A percentile compares a stretch with the other conserved stretches of the same genome.
phyloP scores from a whole-genome alignment of 2,888 invertebrate species.

The Agrochola macilenta region DNA sequence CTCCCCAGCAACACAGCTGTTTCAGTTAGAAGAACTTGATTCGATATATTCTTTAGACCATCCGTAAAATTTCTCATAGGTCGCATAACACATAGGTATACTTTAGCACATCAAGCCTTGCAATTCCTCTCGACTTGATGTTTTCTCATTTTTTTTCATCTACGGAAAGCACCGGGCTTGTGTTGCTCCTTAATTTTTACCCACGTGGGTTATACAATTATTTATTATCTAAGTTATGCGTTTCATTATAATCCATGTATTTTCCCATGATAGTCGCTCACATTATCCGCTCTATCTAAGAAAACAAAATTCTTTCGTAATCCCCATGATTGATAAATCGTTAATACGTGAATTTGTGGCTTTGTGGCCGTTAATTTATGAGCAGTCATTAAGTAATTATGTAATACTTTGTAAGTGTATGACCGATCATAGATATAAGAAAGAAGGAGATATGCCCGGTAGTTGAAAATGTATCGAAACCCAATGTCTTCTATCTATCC shows the following conservation, averaged over 20 bases:
- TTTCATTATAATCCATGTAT: conserved; percentile 1
- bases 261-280: conserved; percentile 15
- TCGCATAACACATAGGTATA: no score
- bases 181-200: neutral
- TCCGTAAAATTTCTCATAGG: no score
- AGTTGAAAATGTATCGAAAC: no score
- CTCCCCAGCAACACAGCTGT: no score
- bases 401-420: neutral
- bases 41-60: no score
- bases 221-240: neutral
- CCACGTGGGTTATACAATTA: neutral
- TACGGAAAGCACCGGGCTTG: neutral
- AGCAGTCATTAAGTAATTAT: neutral
- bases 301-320: conserved; percentile 38
- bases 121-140: no score
- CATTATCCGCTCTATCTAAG: neutral
- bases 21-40: no score
- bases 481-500: no score
- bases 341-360: conserved; percentile 19
- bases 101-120: no score
- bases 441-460: no score
- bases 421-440: no score
- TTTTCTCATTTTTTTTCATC: no score
- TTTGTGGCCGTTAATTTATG: conserved; percentile 8
- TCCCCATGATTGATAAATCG: conserved; percentile 36